Evolutionary conservation across 2,888 invertebrate species (phyloP), one percentile per base, ranked within the genome.

Genomic region (Lottia scabra): DNA sequence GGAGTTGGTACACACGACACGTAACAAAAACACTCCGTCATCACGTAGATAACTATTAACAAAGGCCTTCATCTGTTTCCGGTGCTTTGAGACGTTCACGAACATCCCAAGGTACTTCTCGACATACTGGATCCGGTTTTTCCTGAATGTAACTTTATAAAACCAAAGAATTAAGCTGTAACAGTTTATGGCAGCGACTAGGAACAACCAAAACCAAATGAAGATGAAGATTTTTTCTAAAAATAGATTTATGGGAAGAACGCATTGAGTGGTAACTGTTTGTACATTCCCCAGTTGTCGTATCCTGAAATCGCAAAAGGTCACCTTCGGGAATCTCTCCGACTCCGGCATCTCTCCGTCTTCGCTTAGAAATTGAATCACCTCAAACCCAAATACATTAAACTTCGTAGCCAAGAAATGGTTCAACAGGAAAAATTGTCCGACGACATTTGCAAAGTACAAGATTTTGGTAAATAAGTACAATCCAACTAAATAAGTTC

Each of bases 181-280:
- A 19, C 56, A 3, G 23, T 56, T 56, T 4, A 15, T 23, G 19
- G 23, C 23, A 10, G 56, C 56, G 23, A 56, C 19, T 19, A 56
- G 10, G 23, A 56, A 56, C 56, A 56, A 23, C 56, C 56, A 56
- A 56, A 56, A 56, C 56, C 56, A 56, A 56, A 56, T 56, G 23
- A 56, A 56, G 19, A 56, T 56, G 23, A 8, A 56, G 13, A 56
- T 56, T 15, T 56, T 56, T 56, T 56, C 56, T 19, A 13, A 23
- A 56, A 56, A 56, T 3, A 56, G 56, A 56, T 56, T 56, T 6
- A 56, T 56, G 12, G 56, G 56, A 56, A 56, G 56, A 19, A 56
- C 56, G 4, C 56, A 56, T 13, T 56, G 56, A 23, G 56, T 6
- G 10, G 56, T 56, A 23, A 23, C 19, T 8, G 19, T 8, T 13